Evolutionary conservation across 2,888 invertebrate species (phyloP), one percentile per base, ranked within the genome.

Genomic region (Nymphalis c-album): DNA sequence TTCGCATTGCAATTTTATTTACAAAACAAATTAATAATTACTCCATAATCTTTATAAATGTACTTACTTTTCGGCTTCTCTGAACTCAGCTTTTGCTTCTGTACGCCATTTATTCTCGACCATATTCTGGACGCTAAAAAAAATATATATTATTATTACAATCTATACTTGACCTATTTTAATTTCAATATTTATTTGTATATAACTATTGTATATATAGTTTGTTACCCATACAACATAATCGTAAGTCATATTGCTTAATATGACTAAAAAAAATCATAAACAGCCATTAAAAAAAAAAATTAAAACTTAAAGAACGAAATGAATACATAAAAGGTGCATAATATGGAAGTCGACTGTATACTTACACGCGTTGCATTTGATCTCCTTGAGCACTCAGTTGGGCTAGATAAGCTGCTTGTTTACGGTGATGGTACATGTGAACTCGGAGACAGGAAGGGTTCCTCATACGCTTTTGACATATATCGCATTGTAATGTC

Each of bases 401-500:
- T 72, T 90, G 90, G 16, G 91, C 90, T 3, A 91, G 79, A 71
- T 91, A 90, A 1, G 92, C 91, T 1, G 92, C 92, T 71, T 94
- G 94, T 78, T 94, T 94, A 74, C 94, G 93, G 70, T 94, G 94
- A 73, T 94, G 94, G 82, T 94, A 94, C 93, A 94, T 93, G 71
- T 94, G 94, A 2, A 94, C 94, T 71, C 94, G 89, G 62, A 94
- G 84, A 74, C 94, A 94, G 45, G 94, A 94, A 61, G 93, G 93
- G 78, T 94, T 94, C 69, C 94, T 86, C 94, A 94, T 94, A 10
- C 93, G 90, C 79, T 95, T 95, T 76, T 95, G 95, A 80, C 95
- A 95, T 67, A 95, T 93, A 74, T 94, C 93, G 84, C 95, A 95
- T 77, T 94, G 94, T 66, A 95, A 89, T 71, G 94, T 94, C 31